Evolutionary conservation across 2,113 vertebrate species (phyloP).

Genomic region (Lasiurus cinereus): DNA sequence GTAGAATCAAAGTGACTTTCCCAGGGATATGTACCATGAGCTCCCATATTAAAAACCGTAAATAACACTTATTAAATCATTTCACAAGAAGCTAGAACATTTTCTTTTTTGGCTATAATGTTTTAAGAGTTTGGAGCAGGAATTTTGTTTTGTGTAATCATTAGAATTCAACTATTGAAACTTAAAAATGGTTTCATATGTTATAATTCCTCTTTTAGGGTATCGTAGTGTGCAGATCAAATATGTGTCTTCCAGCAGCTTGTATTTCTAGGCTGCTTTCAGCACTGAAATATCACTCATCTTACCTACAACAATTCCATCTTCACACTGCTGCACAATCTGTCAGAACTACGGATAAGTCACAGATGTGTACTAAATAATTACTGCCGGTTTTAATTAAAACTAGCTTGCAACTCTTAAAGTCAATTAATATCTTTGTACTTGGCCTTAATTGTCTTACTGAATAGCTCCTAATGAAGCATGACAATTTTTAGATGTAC

Average conservation of each 20-base stretch:
- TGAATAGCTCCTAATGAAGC: constrained; percentile 64
- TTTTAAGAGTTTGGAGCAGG: constrained; percentile 65
- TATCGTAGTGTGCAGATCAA: background rate
- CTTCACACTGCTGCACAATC: background rate
- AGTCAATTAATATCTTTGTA: constrained; percentile 69
- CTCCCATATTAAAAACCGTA: constrained; percentile 63
- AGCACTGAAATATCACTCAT: background rate
- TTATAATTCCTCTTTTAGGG: constrained; percentile 55
- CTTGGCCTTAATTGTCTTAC: constrained; percentile 65
- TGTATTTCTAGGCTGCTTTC: background rate
- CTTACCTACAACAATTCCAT: background rate
- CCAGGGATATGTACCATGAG: constrained; percentile 48
- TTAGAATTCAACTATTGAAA: constrained; percentile 76
- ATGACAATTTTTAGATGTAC: constrained; percentile 37
- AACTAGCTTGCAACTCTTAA: constrained; percentile 56
- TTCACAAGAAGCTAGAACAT: constrained; percentile 67
- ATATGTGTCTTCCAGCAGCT: constrained; percentile 12
- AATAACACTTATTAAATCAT: constrained; percentile 80
- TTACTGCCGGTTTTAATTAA: constrained; percentile 71
- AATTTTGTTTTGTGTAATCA: constrained; percentile 58
- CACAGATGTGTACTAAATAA: constrained; percentile 69
- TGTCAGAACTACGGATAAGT: constrained; percentile 37
- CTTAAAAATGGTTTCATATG: constrained; percentile 65
- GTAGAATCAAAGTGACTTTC: constrained; percentile 69
- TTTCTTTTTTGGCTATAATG: constrained; percentile 68